Evolutionary conservation across 2,888 invertebrate species (phyloP).

Genomic region (Hyposoter didymator): DNA sequence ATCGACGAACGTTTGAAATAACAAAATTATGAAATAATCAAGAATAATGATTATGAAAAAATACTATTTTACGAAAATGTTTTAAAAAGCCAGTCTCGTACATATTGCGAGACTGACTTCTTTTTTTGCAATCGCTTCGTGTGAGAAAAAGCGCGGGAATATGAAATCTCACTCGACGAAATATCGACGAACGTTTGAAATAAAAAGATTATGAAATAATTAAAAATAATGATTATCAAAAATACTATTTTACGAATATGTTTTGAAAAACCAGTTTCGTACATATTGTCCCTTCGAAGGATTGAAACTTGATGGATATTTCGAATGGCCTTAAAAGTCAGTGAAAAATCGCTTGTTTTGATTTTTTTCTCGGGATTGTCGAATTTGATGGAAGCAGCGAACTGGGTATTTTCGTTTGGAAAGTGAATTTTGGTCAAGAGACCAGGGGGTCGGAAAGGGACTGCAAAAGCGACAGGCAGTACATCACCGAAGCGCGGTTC

Average conservation of each 20-base stretch:
- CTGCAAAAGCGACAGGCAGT: slow-evolving; percentile 33
- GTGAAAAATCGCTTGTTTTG: not conserved
- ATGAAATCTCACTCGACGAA: not conserved
- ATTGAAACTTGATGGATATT: not conserved
- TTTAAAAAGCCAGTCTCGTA: too few species aligned
- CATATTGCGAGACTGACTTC: too few species aligned
- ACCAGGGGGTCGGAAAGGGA: not conserved
- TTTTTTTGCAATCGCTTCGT: too few species aligned
- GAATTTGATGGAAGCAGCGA: not conserved
- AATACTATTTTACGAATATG: not conserved
- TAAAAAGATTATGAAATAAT: not conserved
- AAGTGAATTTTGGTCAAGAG: not conserved
- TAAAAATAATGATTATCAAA: not conserved
- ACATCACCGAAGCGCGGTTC: slow-evolving; percentile 49
- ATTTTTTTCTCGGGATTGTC: not conserved
- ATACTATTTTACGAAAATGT: too few species aligned
- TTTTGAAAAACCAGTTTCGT: not conserved
- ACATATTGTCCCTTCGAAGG: not conserved
- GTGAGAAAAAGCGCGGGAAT: too few species aligned
- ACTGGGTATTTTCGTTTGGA: not conserved
- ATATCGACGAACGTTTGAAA: not conserved
- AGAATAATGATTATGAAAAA: too few species aligned
- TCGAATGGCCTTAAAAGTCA: not conserved
- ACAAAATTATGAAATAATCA: too few species aligned
- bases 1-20: too few species aligned